Base-by-base conservation (phyloP, 2,888 invertebrate genomes). In the Cinara cedri region DNA sequence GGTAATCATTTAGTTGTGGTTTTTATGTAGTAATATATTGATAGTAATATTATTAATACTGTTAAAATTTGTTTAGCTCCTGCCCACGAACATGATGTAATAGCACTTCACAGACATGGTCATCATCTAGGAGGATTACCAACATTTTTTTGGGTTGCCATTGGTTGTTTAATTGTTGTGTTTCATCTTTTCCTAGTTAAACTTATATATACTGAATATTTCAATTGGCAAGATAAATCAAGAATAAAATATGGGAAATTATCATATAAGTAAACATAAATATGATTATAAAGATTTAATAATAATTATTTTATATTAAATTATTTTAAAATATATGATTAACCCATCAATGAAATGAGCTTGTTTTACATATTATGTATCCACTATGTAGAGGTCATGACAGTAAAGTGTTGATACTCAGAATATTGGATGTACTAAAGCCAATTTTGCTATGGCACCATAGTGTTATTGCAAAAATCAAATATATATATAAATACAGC, bases 151-250 rank as follows among this genome's bases (percentile, higher is more conserved):
- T 97, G 97, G 97, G 91, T 95, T 66, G 92, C 94, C 82, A 92
- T 97, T 83, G 92, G 93, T 85, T 90, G 93, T 85, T 89, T 97
- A 82, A 94, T 97, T 83, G 89, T 95, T 81, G 90, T 95, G 83
- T 97, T 97, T 87, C 97, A 97, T 87, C 88, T 96, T 84, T 97
- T 97, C 88, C 89, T 97, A 44, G 94, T 93, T 87, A 95, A 96
- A 87, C 89, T 97, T 83, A 93, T 97, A 83, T 93, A 94, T 87
- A 94, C 93, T 84, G 96, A 96, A 85, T 95, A 94, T 86, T 95
- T 93, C 85, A 91, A 91, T 83, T 90, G 88, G 72, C 90, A 90
- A 82, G 90, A 90, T 84, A 90, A 89, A 84, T 89, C 90, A 84
- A 88, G 90, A 85, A 88, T 90, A 85, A 88, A 92, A 83, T 92